phyloP scores from a whole-genome alignment of 1,140 invertebrate genomes.

The Nomia melanderi region DNA sequence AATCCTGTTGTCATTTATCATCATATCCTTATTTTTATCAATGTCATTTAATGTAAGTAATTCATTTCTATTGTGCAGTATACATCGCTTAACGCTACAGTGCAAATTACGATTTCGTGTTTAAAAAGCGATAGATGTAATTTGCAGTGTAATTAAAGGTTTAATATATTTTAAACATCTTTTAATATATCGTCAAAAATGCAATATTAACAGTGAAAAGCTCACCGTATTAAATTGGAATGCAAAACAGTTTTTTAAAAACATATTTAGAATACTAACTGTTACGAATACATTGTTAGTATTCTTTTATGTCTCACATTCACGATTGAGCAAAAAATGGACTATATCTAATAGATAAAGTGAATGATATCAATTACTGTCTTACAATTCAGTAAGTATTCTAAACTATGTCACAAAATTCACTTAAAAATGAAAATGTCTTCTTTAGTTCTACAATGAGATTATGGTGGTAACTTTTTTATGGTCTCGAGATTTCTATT shows the following conservation, averaged over 20 bases:
- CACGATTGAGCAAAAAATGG: constrained; percentile 54
- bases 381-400: constrained; percentile 33
- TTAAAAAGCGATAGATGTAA: constrained; percentile 31
- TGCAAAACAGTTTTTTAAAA: constrained; percentile 23
- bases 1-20: constrained; percentile 57
- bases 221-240: constrained; percentile 11
- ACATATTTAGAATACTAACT: constrained; percentile 41
- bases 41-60: constrained; percentile 72
- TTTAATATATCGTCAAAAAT: constrained; percentile 52
- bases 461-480: constrained; percentile 26
- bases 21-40: constrained; percentile 63
- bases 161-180: constrained; percentile 52
- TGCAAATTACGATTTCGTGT: constrained; percentile 40
- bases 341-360: constrained; percentile 50
- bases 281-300: constrained; percentile 31
- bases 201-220: not conserved
- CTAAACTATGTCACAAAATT: constrained; percentile 31
- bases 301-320: constrained; percentile 59
- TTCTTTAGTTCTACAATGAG: constrained; percentile 41
- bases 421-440: constrained; percentile 29
- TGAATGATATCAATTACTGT: constrained; percentile 41
- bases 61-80: constrained; percentile 53
- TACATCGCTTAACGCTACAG: constrained; percentile 53
- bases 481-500: constrained; percentile 3
- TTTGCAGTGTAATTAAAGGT: constrained; percentile 53